phyloP scores from a whole-genome alignment of 92 coral and sea anemone species.

The Phenganax subtilis region DNA sequence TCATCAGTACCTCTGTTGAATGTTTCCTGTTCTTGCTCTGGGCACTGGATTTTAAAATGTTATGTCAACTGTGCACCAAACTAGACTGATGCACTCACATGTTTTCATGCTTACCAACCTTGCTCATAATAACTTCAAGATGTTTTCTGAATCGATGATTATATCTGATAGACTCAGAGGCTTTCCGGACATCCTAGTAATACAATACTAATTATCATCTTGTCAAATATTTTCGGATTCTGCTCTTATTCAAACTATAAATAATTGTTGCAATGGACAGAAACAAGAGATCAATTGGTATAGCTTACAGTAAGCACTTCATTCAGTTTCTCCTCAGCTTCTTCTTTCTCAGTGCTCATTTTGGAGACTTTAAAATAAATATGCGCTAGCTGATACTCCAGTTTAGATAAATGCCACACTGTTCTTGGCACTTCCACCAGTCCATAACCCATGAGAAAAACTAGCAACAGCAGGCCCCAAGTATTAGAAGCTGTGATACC shows the following conservation, averaged over 20 bases:
- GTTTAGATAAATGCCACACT: constrained; percentile 84
- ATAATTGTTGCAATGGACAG: background rate
- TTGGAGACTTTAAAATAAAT: constrained; percentile 92
- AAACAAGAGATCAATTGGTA: background rate
- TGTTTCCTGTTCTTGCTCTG: constrained; percentile 69
- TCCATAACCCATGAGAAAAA: constrained; percentile 93
- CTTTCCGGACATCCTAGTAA: constrained; percentile 74
- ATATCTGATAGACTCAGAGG: constrained; percentile 78
- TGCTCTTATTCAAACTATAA: background rate
- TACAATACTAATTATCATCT: background rate
- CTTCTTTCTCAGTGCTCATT: constrained; percentile 90
- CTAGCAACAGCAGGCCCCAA: constrained; percentile 88
- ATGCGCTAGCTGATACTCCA: constrained; percentile 89
- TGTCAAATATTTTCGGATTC: too few relatives aligned
- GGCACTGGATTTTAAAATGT: constrained; percentile 50
- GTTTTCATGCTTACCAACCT: constrained; percentile 47
- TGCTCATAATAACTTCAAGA: constrained; percentile 72
- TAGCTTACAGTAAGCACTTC: constrained; percentile 77
- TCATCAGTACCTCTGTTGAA: constrained; percentile 96
- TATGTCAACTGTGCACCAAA: too few relatives aligned
- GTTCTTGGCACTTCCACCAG: constrained; percentile 90
- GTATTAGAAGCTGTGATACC: constrained; percentile 98
- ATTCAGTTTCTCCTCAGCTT: constrained; percentile 85
- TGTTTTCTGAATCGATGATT: constrained; percentile 81
- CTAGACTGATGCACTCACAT: background rate